phyloP scores from a whole-genome alignment of 2,888 invertebrate genomes.

The Plemyria rubiginata region DNA sequence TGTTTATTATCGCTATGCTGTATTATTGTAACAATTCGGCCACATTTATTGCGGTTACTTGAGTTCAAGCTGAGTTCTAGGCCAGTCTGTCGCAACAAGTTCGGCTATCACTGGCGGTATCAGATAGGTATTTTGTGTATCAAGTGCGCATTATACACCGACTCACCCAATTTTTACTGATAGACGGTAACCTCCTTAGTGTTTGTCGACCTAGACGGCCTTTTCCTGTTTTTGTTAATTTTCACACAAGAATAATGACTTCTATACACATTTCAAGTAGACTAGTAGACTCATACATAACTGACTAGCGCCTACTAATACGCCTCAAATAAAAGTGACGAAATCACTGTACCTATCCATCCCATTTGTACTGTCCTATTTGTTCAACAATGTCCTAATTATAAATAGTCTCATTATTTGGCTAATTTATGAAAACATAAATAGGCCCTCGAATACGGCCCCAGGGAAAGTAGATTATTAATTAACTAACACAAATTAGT shows the following conservation, averaged over 20 bases:
- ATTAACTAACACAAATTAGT: background rate
- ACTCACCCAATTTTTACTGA: slow-evolving; percentile 57
- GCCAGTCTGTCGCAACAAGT: slow-evolving; percentile 76
- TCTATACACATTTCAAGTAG: no score
- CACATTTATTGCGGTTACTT: slow-evolving; percentile 71
- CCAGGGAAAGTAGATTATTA: no score
- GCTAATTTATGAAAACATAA: no score
- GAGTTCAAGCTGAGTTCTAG: slow-evolving; percentile 79
- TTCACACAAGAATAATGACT: slow-evolving; percentile 9
- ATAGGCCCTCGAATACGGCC: no score
- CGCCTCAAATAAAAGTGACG: no score
- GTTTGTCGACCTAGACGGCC: slow-evolving; percentile 55
- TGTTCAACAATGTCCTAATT: no score
- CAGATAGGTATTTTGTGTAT: slow-evolving; percentile 57
- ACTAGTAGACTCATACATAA: no score
- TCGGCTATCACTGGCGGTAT: slow-evolving; percentile 59
- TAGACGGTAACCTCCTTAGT: slow-evolving; percentile 59
- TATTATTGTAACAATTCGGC: slow-evolving; percentile 57
- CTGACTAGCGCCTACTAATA: no score
- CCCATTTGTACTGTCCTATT: no score
- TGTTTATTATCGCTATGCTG: slow-evolving; percentile 45
- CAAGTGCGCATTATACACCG: slow-evolving; percentile 55
- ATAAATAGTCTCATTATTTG: no score
- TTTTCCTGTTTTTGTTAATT: slow-evolving; percentile 52
- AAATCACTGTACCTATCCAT: no score